Percentiles rank a stretch among this genome's conserved stretches.
These are phyloP conservation scores for Pipistrellus pipistrellus DNA, from an alignment of 2,797 vertebrate species.

Conservation along the genomic window DNA sequence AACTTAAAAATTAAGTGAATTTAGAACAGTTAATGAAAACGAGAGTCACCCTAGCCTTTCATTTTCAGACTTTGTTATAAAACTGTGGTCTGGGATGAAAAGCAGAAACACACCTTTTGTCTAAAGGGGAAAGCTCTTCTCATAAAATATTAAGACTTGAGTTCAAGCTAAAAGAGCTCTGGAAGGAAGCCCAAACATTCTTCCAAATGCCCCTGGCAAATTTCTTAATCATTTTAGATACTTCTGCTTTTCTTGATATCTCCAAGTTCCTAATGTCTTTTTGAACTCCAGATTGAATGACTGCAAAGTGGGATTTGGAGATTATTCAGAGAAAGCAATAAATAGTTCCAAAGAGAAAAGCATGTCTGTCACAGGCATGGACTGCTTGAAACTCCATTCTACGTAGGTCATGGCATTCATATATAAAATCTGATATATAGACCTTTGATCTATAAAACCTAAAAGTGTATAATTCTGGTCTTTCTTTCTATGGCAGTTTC, in stretches of 20 bases:
- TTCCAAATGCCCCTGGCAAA: conserved; percentile 38
- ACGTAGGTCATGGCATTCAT: neutral
- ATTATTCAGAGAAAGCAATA: conserved; percentile 58
- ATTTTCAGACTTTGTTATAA: conserved; percentile 61
- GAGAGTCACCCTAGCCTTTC: conserved; percentile 63
- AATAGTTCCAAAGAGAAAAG: conserved; percentile 1
- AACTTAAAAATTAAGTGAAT: conserved; percentile 63
- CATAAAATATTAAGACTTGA: conserved; percentile 59
- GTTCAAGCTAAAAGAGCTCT: conserved; percentile 60
- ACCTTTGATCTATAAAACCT: neutral
- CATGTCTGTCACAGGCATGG: neutral
- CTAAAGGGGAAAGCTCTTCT: conserved; percentile 32
- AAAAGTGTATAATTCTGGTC: neutral
- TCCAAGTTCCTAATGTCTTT: neutral
- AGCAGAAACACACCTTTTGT: conserved; percentile 61
- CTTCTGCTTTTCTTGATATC: neutral
- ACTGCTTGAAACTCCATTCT: conserved; percentile 40
- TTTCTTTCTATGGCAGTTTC: neutral
- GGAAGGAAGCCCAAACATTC: conserved; percentile 53
- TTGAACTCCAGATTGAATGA: conserved; percentile 42
- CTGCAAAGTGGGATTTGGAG: conserved; percentile 55
- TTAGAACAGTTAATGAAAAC: conserved; percentile 57
- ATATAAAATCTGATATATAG: neutral
- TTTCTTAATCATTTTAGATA: conserved; percentile 65
- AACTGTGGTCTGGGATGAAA: conserved; percentile 49